phyloP scores from a whole-genome alignment of 2,888 invertebrate genomes.

The Melieria crassipennis region DNA sequence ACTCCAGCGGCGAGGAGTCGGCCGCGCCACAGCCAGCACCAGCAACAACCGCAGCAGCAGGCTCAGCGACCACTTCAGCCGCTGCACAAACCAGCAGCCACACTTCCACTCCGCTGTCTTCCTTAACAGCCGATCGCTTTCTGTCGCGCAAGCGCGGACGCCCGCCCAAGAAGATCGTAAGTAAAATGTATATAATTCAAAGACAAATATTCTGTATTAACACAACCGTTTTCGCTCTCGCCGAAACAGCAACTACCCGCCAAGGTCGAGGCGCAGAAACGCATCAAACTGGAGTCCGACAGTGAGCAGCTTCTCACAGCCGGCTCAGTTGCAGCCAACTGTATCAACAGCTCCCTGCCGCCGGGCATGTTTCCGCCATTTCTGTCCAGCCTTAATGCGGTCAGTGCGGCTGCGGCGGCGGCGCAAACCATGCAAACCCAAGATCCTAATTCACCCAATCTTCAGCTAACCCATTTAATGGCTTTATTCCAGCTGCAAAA shows the following conservation, averaged over 20 bases:
- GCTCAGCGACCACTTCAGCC: constrained; percentile 30
- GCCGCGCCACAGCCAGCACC: constrained; percentile 43
- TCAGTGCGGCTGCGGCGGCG: constrained; percentile 44
- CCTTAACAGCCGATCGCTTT: constrained; percentile 61
- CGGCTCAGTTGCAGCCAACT: constrained; percentile 18
- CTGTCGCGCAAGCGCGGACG: constrained; percentile 61
- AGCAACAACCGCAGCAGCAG: constrained; percentile 31
- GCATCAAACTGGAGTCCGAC: constrained; percentile 51
- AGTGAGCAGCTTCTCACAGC: constrained; percentile 34
- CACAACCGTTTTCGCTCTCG: not conserved
- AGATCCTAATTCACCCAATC: constrained; percentile 54
- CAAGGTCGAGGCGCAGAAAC: constrained; percentile 47
- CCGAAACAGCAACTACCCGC: constrained; percentile 52
- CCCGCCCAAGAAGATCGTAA: constrained; percentile 63
- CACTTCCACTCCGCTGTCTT: constrained; percentile 60
- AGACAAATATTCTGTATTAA: not conserved
- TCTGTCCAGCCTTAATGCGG: constrained; percentile 49
- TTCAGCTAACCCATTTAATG: constrained; percentile 62
- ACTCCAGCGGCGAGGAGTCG: constrained; percentile 54
- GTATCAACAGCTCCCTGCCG: constrained; percentile 13
- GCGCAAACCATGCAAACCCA: constrained; percentile 37
- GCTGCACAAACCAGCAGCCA: constrained; percentile 24
- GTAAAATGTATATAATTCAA: constrained; percentile 33
- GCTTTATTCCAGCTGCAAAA: constrained; percentile 62
- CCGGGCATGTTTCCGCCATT: constrained; percentile 46